Conservation (phyloP, 2,113 vertebrate species). For the Engraulis encrasicolus region DNA sequence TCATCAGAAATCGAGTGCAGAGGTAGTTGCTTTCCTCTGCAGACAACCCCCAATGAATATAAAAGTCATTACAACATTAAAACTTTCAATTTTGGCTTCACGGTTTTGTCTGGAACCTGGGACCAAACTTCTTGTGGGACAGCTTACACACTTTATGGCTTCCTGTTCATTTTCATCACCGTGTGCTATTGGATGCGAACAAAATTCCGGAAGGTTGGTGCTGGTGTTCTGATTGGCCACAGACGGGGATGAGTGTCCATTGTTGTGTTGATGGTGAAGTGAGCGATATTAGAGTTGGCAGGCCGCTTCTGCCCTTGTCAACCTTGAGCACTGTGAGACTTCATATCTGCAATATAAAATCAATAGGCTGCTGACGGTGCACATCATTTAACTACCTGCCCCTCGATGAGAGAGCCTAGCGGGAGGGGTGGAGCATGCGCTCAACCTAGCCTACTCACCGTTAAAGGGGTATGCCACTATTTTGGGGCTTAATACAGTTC, state of each 20-base stretch:
- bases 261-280: slow-evolving; percentile 39
- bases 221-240: not conserved
- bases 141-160: too few relatives aligned
- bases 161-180: too few relatives aligned
- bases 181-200: slow-evolving; percentile 26
- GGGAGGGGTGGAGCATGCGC: not conserved
- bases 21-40: too few relatives aligned
- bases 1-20: too few relatives aligned
- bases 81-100: too few relatives aligned
- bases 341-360: slow-evolving; percentile 66
- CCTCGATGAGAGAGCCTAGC: slow-evolving; percentile 22
- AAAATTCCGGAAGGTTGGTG: not conserved
- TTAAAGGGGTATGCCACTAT: too few relatives aligned
- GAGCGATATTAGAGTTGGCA: slow-evolving; percentile 49
- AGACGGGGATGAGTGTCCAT: not conserved
- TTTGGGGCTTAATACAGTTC: too few relatives aligned
- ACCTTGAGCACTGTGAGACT: slow-evolving; percentile 62
- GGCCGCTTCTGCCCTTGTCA: slow-evolving; percentile 61
- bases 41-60: too few relatives aligned
- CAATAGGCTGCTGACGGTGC: slow-evolving; percentile 59
- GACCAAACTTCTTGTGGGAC: too few relatives aligned
- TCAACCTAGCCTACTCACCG: not conserved
- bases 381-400: slow-evolving; percentile 53
- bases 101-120: too few relatives aligned
- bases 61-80: too few relatives aligned